Base-by-base conservation (phyloP, 2,797 vertebrate genomes). In the Argyrosomus regius region DNA sequence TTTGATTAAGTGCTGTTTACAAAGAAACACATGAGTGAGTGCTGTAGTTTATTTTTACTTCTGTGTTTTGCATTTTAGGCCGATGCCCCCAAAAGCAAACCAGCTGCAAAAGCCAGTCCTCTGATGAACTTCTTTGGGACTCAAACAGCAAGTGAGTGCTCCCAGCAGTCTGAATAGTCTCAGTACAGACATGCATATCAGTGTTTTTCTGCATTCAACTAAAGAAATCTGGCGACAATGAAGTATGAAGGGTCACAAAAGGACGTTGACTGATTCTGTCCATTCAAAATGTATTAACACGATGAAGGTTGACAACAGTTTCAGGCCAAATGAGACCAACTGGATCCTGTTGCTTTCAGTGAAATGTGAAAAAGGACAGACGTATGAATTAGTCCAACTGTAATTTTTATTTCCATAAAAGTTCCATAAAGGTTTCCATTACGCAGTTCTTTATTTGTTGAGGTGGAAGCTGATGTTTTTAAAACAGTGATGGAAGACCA, bases 91-190 rank as follows among this genome's bases (percentile, higher is more conserved):
- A 96, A 95, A 94, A 94, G 50, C 83, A 98, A 97, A 87, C 84
- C 93, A 8, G 60, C 92, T 1, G 80, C 73, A 10, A 99, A 98
- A 83, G 71, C 77, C 41, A 97, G 72, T 68, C 72, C 91, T 1
- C 88, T 96, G 88, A 94, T 82, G 77, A 98, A 98, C 90, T 98
- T 99, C 92, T 99, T 99, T 93, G 96, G 96, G 59, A 97, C 91
- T 93, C 95, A 96, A 90, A 90, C 95, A 68, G 86, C 95, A 87
- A 97, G 97, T 98, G 92, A 97, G 97, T 95, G 20, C 20, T n/a
- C 0, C 35, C 35, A 45, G 2, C 17, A 12, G 28, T 9, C 31
- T 13, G 18, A 45, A 16, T 4, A 26, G 24, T 16, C 3, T 3
- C 50, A 11, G 20, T n/a, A 35, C 31, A 31, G 31, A 31, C 31